Evolutionary conservation across 2,113 vertebrate species (phyloP).

Genomic region (Cettia cetti): DNA sequence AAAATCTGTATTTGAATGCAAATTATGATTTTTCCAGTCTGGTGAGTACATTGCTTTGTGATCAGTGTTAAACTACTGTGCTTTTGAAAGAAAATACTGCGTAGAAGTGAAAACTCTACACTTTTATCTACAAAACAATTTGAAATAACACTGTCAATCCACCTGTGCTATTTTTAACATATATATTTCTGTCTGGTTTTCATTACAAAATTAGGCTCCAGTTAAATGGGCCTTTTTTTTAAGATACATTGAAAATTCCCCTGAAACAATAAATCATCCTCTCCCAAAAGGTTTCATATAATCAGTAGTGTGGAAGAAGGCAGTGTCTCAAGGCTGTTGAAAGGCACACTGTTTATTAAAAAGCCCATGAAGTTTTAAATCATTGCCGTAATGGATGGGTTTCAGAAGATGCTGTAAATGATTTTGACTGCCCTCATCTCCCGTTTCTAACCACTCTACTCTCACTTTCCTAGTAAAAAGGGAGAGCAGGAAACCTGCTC

Average conservation of each 20-base stretch:
- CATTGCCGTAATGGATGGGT: neutral
- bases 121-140: neutral
- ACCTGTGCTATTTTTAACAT: rapidly evolving
- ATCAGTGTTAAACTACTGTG: neutral
- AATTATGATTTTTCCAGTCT: neutral
- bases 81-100: neutral
- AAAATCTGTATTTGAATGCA: neutral
- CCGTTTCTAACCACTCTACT: neutral
- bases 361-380: neutral
- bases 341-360: neutral
- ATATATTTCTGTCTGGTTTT: neutral
- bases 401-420: neutral
- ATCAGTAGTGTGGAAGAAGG: neutral
- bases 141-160: neutral
- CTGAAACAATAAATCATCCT: neutral
- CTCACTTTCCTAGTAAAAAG: neutral
- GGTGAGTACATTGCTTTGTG: neutral
- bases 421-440: neutral
- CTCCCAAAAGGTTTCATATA: neutral
- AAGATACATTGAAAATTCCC: neutral
- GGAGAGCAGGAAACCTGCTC: neutral
- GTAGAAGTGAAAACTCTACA: neutral
- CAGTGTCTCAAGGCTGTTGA: neutral
- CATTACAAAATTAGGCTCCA: neutral
- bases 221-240: neutral